phyloP scores from a whole-genome alignment of 2,888 invertebrate genomes.

The Oscheius sp. region DNA sequence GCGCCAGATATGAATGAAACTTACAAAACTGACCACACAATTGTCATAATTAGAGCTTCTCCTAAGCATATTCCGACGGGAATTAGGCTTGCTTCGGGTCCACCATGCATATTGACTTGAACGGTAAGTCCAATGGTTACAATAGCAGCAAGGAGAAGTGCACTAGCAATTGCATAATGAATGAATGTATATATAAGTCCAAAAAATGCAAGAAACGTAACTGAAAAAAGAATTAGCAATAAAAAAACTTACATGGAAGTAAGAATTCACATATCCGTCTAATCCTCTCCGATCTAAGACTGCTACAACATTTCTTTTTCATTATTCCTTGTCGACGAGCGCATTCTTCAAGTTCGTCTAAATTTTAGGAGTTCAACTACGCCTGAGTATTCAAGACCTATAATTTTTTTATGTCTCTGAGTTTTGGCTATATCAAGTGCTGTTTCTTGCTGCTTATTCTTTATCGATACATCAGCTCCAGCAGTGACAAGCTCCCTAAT shows the following conservation, averaged over 20 bases:
- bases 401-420: slow-evolving; percentile 42
- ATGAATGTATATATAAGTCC: slow-evolving; percentile 30
- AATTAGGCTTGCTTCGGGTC: slow-evolving; percentile 19
- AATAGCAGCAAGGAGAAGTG: slow-evolving; percentile 12
- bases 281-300: not conserved
- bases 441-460: slow-evolving; percentile 55
- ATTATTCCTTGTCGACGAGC: slow-evolving; percentile 5
- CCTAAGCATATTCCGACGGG: slow-evolving; percentile 25
- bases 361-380: not conserved
- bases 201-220: slow-evolving; percentile 15
- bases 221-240: slow-evolving; percentile 3
- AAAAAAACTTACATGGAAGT: slow-evolving; percentile 24
- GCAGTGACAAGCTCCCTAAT: slow-evolving; percentile 50
- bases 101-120: slow-evolving; percentile 25
- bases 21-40: slow-evolving; percentile 33
- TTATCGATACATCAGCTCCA: slow-evolving; percentile 44
- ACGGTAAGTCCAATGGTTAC: not conserved
- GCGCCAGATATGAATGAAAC: slow-evolving; percentile 18
- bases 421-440: slow-evolving; percentile 52
- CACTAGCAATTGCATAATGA: slow-evolving; percentile 33
- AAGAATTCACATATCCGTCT: slow-evolving; percentile 15
- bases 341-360: slow-evolving; percentile 14
- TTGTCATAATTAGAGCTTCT: slow-evolving; percentile 18
- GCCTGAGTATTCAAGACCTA: slow-evolving; percentile 23
- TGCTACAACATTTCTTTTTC: not conserved